A percentile compares a stretch with the other conserved stretches of the same genome.
phyloP scores from a whole-genome alignment of 2,113 vertebrate genomes.

The Urocynchramus pylzowi region DNA sequence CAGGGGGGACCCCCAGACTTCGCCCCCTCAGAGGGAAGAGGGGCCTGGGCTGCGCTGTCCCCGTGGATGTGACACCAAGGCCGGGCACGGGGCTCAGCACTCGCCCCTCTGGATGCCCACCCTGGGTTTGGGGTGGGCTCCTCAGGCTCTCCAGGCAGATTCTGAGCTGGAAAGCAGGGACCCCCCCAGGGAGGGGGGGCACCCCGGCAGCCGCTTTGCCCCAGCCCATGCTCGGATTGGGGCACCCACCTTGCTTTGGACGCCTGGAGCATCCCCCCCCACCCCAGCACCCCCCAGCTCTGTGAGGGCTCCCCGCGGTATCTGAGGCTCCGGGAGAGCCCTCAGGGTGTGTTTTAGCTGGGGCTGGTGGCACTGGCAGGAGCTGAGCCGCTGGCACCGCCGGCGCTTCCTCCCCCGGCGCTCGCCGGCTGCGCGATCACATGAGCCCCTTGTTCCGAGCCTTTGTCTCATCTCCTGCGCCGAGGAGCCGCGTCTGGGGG shows the following conservation, averaged over 20 bases:
- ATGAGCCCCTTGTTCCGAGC: slow-evolving; percentile 27
- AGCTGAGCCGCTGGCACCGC: not conserved
- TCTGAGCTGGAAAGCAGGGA: not conserved
- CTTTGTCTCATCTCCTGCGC: slow-evolving; percentile 23
- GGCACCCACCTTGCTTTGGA: accelerated
- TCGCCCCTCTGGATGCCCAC: not conserved
- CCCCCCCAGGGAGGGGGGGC: accelerated
- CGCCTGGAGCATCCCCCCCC: not conserved
- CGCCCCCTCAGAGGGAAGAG: not conserved
- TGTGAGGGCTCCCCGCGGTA: not conserved
- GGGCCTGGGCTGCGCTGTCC: not conserved
- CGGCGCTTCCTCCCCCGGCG: not conserved
- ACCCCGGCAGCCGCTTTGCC: not conserved
- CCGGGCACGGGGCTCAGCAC: accelerated
- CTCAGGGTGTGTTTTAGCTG: accelerated
- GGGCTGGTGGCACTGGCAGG: not conserved
- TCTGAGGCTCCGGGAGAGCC: not conserved
- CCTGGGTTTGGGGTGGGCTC: accelerated
- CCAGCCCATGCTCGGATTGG: not conserved
- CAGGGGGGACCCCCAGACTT: not conserved
- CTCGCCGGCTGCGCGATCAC: slow-evolving; percentile 1
- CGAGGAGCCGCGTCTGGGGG: not conserved
- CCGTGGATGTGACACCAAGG: accelerated
- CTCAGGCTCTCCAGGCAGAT: accelerated
- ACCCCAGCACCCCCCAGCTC: not conserved